These are phyloP conservation scores for Sesamia nonagrioides DNA, from an alignment of 1,140 invertebrate species.

Conservation along the genomic window DNA sequence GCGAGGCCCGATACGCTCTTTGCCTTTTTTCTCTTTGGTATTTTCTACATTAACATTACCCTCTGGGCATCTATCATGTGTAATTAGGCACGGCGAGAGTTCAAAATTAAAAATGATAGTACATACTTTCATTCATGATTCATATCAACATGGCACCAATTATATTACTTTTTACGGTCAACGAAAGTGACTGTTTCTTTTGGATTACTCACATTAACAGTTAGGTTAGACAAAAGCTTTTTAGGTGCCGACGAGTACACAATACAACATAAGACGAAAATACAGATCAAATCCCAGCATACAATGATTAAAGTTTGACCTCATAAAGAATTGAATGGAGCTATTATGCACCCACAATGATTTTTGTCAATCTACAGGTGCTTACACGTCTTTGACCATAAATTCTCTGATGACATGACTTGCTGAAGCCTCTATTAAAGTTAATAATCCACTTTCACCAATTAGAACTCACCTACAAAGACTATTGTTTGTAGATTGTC, in stretches of 20 bases:
- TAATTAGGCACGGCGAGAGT: background rate
- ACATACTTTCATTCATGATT: slow-evolving; percentile 23
- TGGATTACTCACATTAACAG: slow-evolving; percentile 30
- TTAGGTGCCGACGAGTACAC: background rate
- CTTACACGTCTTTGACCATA: background rate
- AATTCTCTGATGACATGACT: slow-evolving; percentile 35
- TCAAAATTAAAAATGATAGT: slow-evolving; percentile 21
- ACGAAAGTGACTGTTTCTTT: slow-evolving; percentile 42
- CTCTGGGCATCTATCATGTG: background rate
- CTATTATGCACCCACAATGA: slow-evolving; percentile 2
- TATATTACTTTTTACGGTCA: slow-evolving; percentile 36
- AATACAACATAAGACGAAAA: background rate
- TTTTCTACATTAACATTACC: background rate
- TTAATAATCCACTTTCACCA: slow-evolving; percentile 71
- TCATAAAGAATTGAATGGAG: slow-evolving; percentile 26
- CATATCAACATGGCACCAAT: slow-evolving; percentile 36
- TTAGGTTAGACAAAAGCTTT: slow-evolving; percentile 14
- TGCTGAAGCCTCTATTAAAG: slow-evolving; percentile 28
- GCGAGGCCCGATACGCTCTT: too few relatives aligned
- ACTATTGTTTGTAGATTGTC: slow-evolving; percentile 65
- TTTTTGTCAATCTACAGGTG: slow-evolving; percentile 31
- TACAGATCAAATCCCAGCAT: background rate
- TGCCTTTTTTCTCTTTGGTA: too few relatives aligned
- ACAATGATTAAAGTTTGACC: slow-evolving; percentile 31
- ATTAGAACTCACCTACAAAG: slow-evolving; percentile 59